These are phyloP conservation scores for Corbicula japonica DNA, from an alignment of 2,888 invertebrate species.

Conservation along the genomic window DNA sequence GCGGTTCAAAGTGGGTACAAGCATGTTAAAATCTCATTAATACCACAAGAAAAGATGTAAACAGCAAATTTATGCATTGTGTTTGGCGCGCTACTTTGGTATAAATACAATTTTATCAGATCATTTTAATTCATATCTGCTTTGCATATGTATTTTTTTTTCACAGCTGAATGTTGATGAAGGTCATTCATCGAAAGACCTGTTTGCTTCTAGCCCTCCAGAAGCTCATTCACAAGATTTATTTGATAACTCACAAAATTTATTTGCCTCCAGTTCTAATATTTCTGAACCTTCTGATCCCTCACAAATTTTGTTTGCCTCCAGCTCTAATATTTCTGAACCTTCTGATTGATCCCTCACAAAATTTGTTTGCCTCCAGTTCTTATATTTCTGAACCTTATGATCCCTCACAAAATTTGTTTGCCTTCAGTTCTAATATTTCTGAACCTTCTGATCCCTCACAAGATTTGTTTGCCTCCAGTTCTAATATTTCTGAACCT, in stretches of 20 bases:
- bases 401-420: constrained; percentile 27
- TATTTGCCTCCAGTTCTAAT: constrained; percentile 2
- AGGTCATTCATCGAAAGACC: not conserved
- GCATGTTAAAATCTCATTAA: too few species aligned
- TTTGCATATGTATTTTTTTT: not conserved
- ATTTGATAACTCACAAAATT: too few species aligned
- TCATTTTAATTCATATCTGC: not conserved
- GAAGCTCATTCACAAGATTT: not conserved
- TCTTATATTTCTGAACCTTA: not conserved
- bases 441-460: constrained; percentile 13
- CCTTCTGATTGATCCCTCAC: too few species aligned
- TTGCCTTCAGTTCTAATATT: not conserved
- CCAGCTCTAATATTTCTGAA: not conserved
- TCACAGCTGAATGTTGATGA: not conserved
- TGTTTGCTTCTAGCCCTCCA: not conserved
- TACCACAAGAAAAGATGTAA: too few species aligned
- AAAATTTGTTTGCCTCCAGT: constrained; percentile 14
- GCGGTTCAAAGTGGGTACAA: too few species aligned
- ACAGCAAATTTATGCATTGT: not conserved
- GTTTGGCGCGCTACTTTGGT: not conserved
- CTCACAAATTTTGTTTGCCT: constrained; percentile 12
- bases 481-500: not conserved
- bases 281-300: constrained; percentile 10
- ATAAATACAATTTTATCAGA: not conserved
- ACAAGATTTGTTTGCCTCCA: constrained; percentile 17